phyloP scores from a whole-genome alignment of 2,797 vertebrate genomes.

The Buceros bicornis region DNA sequence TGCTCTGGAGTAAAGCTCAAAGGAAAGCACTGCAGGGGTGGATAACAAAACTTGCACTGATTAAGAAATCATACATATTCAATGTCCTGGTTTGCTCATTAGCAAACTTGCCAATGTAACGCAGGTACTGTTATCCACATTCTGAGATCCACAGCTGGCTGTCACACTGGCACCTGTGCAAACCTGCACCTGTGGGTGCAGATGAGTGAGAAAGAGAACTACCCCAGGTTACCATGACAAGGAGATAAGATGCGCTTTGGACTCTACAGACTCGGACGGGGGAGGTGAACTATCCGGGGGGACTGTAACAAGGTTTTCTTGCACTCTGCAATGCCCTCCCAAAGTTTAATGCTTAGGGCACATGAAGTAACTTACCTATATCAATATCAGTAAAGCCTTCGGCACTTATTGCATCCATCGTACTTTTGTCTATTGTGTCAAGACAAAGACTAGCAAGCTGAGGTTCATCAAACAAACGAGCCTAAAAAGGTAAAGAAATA shows the following conservation, averaged over 20 bases:
- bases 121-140: too few relatives aligned
- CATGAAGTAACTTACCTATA: constrained; percentile 74
- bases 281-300: background rate
- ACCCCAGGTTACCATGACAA: background rate
- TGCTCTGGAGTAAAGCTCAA: background rate
- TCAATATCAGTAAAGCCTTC: constrained; percentile 88
- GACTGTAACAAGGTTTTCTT: background rate
- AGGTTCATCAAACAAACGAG: constrained; percentile 86
- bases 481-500: constrained; percentile 67
- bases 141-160: too few relatives aligned
- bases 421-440: constrained; percentile 84
- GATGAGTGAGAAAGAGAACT: background rate
- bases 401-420: constrained; percentile 83
- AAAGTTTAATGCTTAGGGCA: background rate
- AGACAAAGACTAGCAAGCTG: constrained; percentile 86
- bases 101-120: too few relatives aligned
- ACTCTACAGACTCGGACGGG: accelerated
- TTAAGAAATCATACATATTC: background rate
- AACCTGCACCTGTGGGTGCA: background rate
- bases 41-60: background rate
- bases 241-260: background rate
- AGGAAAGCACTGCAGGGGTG: background rate
- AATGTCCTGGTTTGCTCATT: too few relatives aligned
- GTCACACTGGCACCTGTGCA: background rate
- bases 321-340: background rate